Evolutionary conservation across 2,113 vertebrate genomes (phyloP).

Genomic region (Gobius niger): DNA sequence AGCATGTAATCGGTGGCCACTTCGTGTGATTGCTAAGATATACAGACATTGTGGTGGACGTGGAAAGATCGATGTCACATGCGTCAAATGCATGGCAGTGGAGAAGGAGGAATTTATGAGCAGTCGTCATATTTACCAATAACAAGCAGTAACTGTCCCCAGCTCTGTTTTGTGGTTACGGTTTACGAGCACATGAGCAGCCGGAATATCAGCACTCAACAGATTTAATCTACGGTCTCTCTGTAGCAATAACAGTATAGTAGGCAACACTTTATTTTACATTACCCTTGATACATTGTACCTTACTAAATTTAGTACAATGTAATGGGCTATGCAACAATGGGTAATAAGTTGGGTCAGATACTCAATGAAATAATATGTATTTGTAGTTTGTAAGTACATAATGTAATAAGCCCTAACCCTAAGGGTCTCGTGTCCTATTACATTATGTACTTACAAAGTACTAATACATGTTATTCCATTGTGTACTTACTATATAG

Average conservation of each 20-base stretch:
- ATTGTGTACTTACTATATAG: no score
- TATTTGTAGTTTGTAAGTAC: no score
- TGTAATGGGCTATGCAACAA: no score
- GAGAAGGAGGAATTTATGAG: slow-evolving; percentile 34
- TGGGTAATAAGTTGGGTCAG: no score
- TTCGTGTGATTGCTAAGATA: slow-evolving; percentile 72
- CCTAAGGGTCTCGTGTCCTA: no score
- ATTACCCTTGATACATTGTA: no score
- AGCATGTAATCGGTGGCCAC: slow-evolving; percentile 71
- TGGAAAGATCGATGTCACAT: slow-evolving; percentile 60
- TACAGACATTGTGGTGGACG: slow-evolving; percentile 64
- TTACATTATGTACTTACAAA: no score
- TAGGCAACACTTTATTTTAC: no score
- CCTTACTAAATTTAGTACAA: no score
- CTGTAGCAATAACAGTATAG: neutral
- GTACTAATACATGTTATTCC: no score
- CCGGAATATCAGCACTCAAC: neutral
- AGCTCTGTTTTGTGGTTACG: slow-evolving; percentile 2
- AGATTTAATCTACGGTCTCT: slow-evolving; percentile 6
- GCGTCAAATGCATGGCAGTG: slow-evolving; percentile 37
- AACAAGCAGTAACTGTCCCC: slow-evolving; percentile 22
- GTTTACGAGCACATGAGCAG: slow-evolving; percentile 19
- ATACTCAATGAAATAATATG: no score
- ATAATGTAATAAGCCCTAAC: no score
- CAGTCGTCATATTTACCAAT: slow-evolving; percentile 39